Base-by-base conservation (phyloP, 2,888 invertebrate genomes). In the Zaprionus lineosus region DNA sequence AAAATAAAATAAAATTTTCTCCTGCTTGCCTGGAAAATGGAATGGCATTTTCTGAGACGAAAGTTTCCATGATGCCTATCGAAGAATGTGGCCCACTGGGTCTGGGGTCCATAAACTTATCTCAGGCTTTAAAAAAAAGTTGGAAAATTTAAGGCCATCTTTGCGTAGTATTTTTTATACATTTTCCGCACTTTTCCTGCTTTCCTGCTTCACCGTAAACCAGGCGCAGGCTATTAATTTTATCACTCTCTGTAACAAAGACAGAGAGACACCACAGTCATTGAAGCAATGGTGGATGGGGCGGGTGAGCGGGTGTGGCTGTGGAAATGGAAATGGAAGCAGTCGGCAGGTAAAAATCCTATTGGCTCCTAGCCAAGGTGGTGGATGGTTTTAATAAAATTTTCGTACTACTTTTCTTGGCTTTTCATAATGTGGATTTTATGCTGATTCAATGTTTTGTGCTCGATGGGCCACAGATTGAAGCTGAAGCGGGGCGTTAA, bases 171-270 rank as follows among this genome's bases (percentile, higher is more conserved):
- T 39, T 52, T 46, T 18, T 56, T 43, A 36, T n/a, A n/a, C n/a
- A n/a, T n/a, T n/a, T n/a, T n/a, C n/a, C n/a, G n/a, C n/a, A n/a
- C n/a, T n/a, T n/a, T n/a, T 57, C 52, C 44, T 50, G 24, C 14
- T 39, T 18, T 41, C 3, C 12, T 9, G 18, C 51, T 48, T 12
- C 40, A 69, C 64, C 75, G 84, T 81, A 85, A 81, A 81, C 65
- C 73, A 81, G 68, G 83, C 85, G 79, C 65, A 65, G 84, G 81
- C 81, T 83, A 85, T 81, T 81, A 81, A 81, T 85, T 85, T 81
- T 85, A 81, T 75, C 76, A 67, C 62, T 66, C 36, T 41, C 44
- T 34, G 39, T 61, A 60, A 59, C 65, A 66, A 60, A 63, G 63
- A 61, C 63, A 74, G 55, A 62, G 59, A 50, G 43, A 34, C 53